These are phyloP conservation scores for Agrilus mali DNA, from an alignment of 2,888 invertebrate genomes.

Conservation along the genomic window DNA sequence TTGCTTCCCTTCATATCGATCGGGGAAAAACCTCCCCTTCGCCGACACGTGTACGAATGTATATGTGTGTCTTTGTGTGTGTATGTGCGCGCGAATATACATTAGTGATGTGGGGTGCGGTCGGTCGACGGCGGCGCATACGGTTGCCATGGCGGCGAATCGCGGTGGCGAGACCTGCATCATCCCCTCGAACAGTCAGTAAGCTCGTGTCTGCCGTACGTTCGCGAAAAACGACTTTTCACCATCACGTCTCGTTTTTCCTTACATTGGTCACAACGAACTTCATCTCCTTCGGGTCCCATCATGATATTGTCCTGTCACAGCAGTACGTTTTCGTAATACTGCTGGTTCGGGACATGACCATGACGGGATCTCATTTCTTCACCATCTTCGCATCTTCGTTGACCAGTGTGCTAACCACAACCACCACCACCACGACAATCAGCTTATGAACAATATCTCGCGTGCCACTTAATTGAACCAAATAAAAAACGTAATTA, in stretches of 20 bases:
- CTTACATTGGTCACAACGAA: slow-evolving; percentile 15
- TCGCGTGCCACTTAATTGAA: too few relatives aligned
- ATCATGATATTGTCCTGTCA: slow-evolving; percentile 96
- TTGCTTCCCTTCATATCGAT: too few relatives aligned
- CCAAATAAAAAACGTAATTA: too few relatives aligned
- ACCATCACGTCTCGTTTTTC: slow-evolving; percentile 28
- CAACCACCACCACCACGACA: too few relatives aligned
- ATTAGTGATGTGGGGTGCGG: slow-evolving; percentile 36
- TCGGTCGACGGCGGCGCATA: slow-evolving; percentile 34
- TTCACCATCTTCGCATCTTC: too few relatives aligned
- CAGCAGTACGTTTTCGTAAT: slow-evolving; percentile 78
- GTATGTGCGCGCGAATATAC: slow-evolving; percentile 16
- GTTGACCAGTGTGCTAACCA: too few relatives aligned
- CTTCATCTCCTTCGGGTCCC: slow-evolving; percentile 21
- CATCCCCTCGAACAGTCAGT: slow-evolving; percentile 40
- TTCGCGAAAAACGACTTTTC: slow-evolving; percentile 24
- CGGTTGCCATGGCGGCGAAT: slow-evolving; percentile 34
- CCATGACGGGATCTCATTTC: slow-evolving; percentile 38
- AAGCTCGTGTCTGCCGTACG: slow-evolving; percentile 26
- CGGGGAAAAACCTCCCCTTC: slow-evolving; percentile 16
- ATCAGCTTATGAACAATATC: too few relatives aligned
- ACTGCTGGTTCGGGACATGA: slow-evolving; percentile 93
- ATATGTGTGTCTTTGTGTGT: too few relatives aligned
- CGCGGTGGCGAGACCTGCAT: slow-evolving; percentile 21
- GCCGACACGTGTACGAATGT: slow-evolving; percentile 24